These are phyloP conservation scores for Agonopterix arenella DNA, from an alignment of 2,888 invertebrate genomes.

Conservation along the genomic window DNA sequence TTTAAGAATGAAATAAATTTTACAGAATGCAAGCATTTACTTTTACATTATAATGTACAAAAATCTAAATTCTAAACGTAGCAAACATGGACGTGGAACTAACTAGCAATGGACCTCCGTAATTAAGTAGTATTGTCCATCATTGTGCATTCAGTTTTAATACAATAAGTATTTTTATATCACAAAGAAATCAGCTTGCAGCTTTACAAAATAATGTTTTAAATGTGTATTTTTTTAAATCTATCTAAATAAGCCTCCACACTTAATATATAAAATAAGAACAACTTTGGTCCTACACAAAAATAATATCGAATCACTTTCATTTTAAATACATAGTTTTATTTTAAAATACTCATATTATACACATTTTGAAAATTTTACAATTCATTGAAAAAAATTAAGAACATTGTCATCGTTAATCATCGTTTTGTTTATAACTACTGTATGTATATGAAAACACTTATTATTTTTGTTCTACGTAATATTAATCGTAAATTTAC, in stretches of 20 bases:
- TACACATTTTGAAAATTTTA: slow-evolving; percentile 36
- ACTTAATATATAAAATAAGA: slow-evolving; percentile 24
- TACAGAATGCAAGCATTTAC: slow-evolving; percentile 33
- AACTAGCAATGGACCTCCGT: slow-evolving; percentile 67
- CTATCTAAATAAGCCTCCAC: slow-evolving; percentile 27
- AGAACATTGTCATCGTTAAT: too few species aligned
- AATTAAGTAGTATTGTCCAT: slow-evolving; percentile 69
- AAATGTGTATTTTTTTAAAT: slow-evolving; percentile 5
- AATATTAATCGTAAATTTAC: slow-evolving; percentile 28
- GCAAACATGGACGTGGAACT: slow-evolving; percentile 61
- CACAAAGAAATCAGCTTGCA: slow-evolving; percentile 53
- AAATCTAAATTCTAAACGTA: slow-evolving; percentile 47
- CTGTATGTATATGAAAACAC: slow-evolving; percentile 59
- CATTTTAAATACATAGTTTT: slow-evolving; percentile 10
- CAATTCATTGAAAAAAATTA: slow-evolving; percentile 31
- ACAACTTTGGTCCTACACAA: slow-evolving; percentile 47
- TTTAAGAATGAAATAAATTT: not conserved
- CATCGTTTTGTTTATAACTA: slow-evolving; percentile 11
- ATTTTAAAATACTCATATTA: slow-evolving; percentile 1
- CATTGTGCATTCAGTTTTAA: slow-evolving; percentile 58
- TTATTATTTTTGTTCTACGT: slow-evolving; percentile 33
- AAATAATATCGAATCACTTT: slow-evolving; percentile 8
- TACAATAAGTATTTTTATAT: slow-evolving; percentile 51
- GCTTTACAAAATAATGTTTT: slow-evolving; percentile 14
- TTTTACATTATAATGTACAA: slow-evolving; percentile 50